phyloP scores from a whole-genome alignment of 2,888 invertebrate species.

The Drosophila basisetae region DNA sequence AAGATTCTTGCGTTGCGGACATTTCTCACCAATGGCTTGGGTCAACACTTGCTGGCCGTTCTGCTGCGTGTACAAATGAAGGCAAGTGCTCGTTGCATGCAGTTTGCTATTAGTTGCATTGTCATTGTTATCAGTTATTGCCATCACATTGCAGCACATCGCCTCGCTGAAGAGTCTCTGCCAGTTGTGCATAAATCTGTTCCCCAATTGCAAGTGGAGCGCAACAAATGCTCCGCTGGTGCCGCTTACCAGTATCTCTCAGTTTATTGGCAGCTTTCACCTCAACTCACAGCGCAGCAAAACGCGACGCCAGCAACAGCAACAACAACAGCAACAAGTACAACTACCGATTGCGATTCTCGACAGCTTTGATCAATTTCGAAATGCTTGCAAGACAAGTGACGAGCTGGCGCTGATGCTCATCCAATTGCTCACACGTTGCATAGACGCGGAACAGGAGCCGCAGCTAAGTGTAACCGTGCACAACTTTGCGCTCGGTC shows the following conservation, averaged over 20 bases:
- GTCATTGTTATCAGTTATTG: constrained; percentile 11
- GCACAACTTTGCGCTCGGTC: constrained; percentile 83
- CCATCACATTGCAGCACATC: constrained; percentile 74
- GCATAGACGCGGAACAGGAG: constrained; percentile 80
- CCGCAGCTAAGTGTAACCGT: constrained; percentile 76
- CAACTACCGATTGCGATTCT: constrained; percentile 13
- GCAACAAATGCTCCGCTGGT: constrained; percentile 56
- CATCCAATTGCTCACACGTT: constrained; percentile 80
- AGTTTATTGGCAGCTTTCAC: constrained; percentile 77
- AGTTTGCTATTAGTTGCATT: background rate
- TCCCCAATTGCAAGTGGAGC: constrained; percentile 84
- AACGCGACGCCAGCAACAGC: constrained; percentile 38
- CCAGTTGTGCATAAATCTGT: constrained; percentile 84
- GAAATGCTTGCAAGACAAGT: constrained; percentile 68
- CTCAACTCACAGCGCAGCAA: constrained; percentile 70
- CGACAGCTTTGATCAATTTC: constrained; percentile 60
- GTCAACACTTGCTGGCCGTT: constrained; percentile 82
- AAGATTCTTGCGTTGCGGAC: constrained; percentile 84
- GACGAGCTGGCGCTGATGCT: constrained; percentile 83
- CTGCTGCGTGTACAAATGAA: constrained; percentile 81
- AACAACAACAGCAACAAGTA: constrained; percentile 19
- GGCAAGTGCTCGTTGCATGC: constrained; percentile 57
- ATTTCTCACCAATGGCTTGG: constrained; percentile 83
- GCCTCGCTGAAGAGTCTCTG: constrained; percentile 83
- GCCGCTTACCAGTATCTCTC: constrained; percentile 60